phyloP scores from a whole-genome alignment of 2,888 invertebrate species.

The Lacanobia wlatinum region DNA sequence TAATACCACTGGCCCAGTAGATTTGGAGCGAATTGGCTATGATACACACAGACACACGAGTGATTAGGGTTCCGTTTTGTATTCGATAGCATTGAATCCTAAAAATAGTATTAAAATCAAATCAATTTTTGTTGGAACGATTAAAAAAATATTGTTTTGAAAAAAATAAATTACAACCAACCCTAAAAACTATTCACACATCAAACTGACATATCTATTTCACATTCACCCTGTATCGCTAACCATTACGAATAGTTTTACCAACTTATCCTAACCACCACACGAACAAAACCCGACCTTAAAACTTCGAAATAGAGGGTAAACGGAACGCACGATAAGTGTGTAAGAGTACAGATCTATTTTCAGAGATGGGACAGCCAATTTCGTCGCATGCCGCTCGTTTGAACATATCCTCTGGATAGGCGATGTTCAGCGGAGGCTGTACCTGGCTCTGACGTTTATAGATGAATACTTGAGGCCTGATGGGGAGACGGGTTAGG shows the following conservation, averaged over 20 bases:
- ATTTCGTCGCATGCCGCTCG: constrained; percentile 77
- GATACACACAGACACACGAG: too few relatives aligned
- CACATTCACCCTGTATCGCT: constrained; percentile 66
- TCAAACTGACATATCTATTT: constrained; percentile 65
- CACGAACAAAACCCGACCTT: constrained; percentile 62
- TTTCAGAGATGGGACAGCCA: constrained; percentile 80
- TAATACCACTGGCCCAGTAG: too few relatives aligned
- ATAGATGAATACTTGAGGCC: constrained; percentile 50
- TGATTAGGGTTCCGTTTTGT: too few relatives aligned
- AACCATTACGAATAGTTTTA: constrained; percentile 71
- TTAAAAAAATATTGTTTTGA: not conserved
- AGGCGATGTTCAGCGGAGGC: constrained; percentile 37
- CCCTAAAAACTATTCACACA: constrained; percentile 30
- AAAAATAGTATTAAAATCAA: too few relatives aligned
- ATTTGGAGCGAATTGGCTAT: too few relatives aligned
- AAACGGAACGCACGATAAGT: constrained; percentile 26
- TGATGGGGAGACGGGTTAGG: constrained; percentile 18
- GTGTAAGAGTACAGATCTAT: constrained; percentile 78
- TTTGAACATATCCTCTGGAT: constrained; percentile 68
- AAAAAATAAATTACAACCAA: not conserved
- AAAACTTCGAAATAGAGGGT: constrained; percentile 43
- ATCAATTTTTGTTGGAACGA: too few relatives aligned
- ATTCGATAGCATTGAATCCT: too few relatives aligned
- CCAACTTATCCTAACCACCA: constrained; percentile 56
- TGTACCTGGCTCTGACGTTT: constrained; percentile 43